Evolutionary conservation across 2,888 invertebrate genomes (phyloP).

Genomic region (Agrochola lota): DNA sequence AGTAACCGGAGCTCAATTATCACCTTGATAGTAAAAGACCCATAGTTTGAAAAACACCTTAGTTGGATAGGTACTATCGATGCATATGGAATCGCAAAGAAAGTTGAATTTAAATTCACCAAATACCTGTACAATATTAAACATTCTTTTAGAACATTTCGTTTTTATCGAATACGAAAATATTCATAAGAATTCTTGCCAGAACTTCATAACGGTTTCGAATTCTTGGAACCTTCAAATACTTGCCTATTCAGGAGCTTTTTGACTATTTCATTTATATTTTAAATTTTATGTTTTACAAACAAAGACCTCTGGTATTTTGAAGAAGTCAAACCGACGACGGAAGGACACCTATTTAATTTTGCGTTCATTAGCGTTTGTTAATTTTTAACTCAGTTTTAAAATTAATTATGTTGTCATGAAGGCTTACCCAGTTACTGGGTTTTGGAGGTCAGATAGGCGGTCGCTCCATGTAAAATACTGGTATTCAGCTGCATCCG

Average conservation of each 20-base stretch:
- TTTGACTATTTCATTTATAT: slow-evolving; percentile 1
- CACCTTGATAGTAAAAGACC: too few relatives aligned
- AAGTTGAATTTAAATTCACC: slow-evolving; percentile 36
- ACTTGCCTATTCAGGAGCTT: slow-evolving; percentile 4
- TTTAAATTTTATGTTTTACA: neutral
- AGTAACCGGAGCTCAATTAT: too few relatives aligned
- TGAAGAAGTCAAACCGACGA: neutral
- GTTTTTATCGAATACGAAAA: slow-evolving; percentile 43
- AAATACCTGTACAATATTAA: slow-evolving; percentile 44
- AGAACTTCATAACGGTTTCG: slow-evolving; percentile 52
- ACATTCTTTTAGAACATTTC: slow-evolving; percentile 55
- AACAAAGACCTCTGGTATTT: neutral
- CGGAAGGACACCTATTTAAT: neutral
- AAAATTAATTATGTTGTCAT: slow-evolving; percentile 7
- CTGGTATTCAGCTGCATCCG: too few relatives aligned
- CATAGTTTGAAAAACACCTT: neutral
- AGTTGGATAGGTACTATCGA: neutral
- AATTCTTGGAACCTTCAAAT: slow-evolving; percentile 39
- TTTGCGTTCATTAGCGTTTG: slow-evolving; percentile 13
- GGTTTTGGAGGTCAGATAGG: too few relatives aligned
- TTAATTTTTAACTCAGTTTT: slow-evolving; percentile 7
- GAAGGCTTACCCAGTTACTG: too few relatives aligned
- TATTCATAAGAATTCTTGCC: slow-evolving; percentile 47
- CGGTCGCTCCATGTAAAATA: too few relatives aligned
- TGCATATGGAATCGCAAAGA: neutral